phyloP scores from a whole-genome alignment of 35 echinoderm and acorn worm species.

The Ophioderma brevispina region DNA sequence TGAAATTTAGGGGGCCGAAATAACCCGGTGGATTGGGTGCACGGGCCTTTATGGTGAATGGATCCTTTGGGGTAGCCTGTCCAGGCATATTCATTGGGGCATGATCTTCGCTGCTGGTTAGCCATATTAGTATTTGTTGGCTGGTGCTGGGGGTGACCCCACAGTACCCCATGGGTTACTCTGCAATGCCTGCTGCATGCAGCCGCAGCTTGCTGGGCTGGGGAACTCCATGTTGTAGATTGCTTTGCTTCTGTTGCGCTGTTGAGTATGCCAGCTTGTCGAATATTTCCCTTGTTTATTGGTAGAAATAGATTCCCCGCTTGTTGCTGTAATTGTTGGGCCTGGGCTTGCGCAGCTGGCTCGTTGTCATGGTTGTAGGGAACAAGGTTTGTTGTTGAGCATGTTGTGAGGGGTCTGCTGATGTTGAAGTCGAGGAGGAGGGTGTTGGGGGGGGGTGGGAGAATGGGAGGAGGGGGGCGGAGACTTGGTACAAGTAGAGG shows the following conservation, averaged over 20 bases:
- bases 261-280: constrained; percentile 19
- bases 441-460: too few relatives aligned
- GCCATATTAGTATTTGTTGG: constrained; percentile 41
- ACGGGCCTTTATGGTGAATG: constrained; percentile 80
- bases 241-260: constrained; percentile 31
- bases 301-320: constrained; percentile 71
- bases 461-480: too few relatives aligned
- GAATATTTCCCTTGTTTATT: constrained; percentile 61
- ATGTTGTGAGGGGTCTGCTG: constrained; percentile 65
- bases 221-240: constrained; percentile 54
- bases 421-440: constrained; percentile 78
- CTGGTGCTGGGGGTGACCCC: constrained; percentile 65
- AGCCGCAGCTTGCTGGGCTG: constrained; percentile 54
- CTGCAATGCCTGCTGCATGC: constrained; percentile 45
- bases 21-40: constrained; percentile 83
- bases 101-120: constrained; percentile 61
- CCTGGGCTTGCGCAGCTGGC: constrained; percentile 76
- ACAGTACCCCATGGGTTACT: constrained; percentile 91
- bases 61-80: constrained; percentile 28
- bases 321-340: constrained; percentile 67
- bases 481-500: too few relatives aligned
- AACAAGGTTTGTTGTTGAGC: constrained; percentile 83
- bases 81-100: constrained; percentile 42
- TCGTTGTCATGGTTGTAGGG: constrained; percentile 47
- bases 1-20: constrained; percentile 96